These are phyloP conservation scores for Dryocosmus kuriphilus DNA, from an alignment of 2,888 invertebrate species.

Conservation along the genomic window DNA sequence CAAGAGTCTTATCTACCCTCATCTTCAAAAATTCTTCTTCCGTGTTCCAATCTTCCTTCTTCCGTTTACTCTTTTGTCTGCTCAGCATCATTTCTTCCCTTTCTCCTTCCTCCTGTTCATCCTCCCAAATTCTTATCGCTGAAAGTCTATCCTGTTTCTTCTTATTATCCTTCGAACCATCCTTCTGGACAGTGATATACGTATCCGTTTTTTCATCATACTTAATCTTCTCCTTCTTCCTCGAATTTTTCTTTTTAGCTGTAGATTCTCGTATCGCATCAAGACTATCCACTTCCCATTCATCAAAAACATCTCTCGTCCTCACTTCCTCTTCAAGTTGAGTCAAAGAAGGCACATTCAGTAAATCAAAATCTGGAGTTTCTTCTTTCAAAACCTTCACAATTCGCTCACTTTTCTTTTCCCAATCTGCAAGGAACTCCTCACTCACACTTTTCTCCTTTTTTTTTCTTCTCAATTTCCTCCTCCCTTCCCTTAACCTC, in stretches of 20 bases:
- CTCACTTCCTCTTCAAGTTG: conserved; percentile 69
- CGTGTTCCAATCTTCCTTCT: conserved; percentile 62
- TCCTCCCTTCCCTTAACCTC: conserved; percentile 34
- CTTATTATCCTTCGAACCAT: conserved; percentile 61
- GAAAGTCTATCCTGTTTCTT: conserved; percentile 64
- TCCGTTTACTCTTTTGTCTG: conserved; percentile 59
- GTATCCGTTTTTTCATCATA: conserved; percentile 73
- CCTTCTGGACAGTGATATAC: conserved; percentile 70
- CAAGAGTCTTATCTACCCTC: conserved; percentile 1
- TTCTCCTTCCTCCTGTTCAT: conserved; percentile 74
- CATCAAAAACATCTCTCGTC: conserved; percentile 66
- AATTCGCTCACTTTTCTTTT: conserved; percentile 56
- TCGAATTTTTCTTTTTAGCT: conserved; percentile 51
- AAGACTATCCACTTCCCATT: conserved; percentile 75
- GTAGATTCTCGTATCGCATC: conserved; percentile 65
- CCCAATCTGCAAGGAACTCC: conserved; percentile 66
- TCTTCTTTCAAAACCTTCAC: conserved; percentile 49
- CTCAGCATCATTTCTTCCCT: conserved; percentile 68
- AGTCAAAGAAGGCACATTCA: conserved; percentile 71
- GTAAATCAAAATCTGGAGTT: conserved; percentile 69
- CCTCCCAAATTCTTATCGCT: conserved; percentile 74
- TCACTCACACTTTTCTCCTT: conserved; percentile 46
- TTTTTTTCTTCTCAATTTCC: conserved; percentile 51
- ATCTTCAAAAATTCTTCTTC: conserved; percentile 56
- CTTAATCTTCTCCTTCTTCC: conserved; percentile 68